phyloP scores from a whole-genome alignment of 2,888 invertebrate genomes.

The Hypercompe scribonia region DNA sequence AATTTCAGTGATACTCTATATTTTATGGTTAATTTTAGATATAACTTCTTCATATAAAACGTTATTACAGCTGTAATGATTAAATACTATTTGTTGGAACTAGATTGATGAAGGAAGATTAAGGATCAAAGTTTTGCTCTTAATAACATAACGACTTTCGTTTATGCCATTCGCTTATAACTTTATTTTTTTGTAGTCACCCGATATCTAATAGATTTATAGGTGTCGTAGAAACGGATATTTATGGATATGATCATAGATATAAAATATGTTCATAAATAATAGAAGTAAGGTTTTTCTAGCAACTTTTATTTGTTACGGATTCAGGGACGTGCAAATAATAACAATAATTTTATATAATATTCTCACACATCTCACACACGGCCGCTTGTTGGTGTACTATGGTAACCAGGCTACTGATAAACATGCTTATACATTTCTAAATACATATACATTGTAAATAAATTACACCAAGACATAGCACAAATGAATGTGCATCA shows the following conservation, averaged over 20 bases:
- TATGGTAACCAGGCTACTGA: too few species aligned
- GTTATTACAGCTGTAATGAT: slow-evolving; percentile 41
- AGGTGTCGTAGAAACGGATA: slow-evolving; percentile 31
- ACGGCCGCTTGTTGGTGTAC: too few species aligned
- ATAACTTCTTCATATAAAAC: slow-evolving; percentile 50
- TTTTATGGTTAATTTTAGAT: slow-evolving; percentile 41
- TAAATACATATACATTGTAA: too few species aligned
- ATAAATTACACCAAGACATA: too few species aligned
- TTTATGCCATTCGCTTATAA: slow-evolving; percentile 44
- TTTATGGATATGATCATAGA: slow-evolving; percentile 36
- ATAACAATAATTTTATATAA: too few species aligned
- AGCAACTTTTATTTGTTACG: slow-evolving; percentile 34
- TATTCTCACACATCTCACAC: too few species aligned
- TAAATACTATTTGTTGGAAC: slow-evolving; percentile 35
- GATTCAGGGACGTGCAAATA: slow-evolving; percentile 11
- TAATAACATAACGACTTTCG: slow-evolving; percentile 44
- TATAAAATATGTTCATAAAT: slow-evolving; percentile 43
- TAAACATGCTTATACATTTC: too few species aligned
- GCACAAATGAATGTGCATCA: too few species aligned
- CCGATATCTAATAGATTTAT: slow-evolving; percentile 49
- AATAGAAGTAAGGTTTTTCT: slow-evolving; percentile 21
- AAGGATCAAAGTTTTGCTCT: slow-evolving; percentile 44
- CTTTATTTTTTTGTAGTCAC: slow-evolving; percentile 45
- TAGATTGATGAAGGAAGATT: slow-evolving; percentile 40
- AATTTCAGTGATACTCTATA: slow-evolving; percentile 30